Conservation (phyloP, 2,888 invertebrate species). For the Augochlorella aurata region DNA sequence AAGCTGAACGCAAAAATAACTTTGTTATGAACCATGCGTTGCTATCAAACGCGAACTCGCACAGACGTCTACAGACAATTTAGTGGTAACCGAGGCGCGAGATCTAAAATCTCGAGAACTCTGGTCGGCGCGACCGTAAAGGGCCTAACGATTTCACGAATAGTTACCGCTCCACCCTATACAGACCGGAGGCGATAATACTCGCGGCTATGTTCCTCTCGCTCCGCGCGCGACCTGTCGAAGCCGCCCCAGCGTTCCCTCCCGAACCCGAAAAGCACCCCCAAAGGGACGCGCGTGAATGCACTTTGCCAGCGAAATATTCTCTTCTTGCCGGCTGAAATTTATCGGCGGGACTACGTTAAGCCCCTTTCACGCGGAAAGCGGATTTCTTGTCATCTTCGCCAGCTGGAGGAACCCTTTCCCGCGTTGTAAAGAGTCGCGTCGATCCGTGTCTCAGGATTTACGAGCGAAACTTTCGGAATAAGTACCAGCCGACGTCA, state of each 20-base stretch:
- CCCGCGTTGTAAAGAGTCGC: slow-evolving; percentile 31
- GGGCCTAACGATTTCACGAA: slow-evolving; percentile 22
- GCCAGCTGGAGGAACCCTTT: slow-evolving; percentile 34
- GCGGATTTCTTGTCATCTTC: slow-evolving; percentile 65
- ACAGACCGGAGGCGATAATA: slow-evolving; percentile 12
- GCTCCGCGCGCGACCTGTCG: slow-evolving; percentile 34
- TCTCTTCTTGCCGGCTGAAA: slow-evolving; percentile 61
- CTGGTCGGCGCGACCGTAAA: not conserved
- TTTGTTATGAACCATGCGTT: no score
- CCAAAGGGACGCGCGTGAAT: slow-evolving; percentile 69
- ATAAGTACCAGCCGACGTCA: slow-evolving; percentile 25
- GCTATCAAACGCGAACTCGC: not conserved
- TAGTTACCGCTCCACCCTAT: slow-evolving; percentile 24
- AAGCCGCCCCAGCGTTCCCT: slow-evolving; percentile 31
- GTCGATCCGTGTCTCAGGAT: slow-evolving; percentile 53
- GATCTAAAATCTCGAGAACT: not conserved
- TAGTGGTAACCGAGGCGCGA: not conserved
- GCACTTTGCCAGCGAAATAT: slow-evolving; percentile 71
- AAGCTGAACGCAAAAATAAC: no score
- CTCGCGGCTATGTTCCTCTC: slow-evolving; percentile 30
- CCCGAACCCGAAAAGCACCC: slow-evolving; percentile 40
- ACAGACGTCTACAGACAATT: not conserved
- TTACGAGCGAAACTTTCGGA: slow-evolving; percentile 42
- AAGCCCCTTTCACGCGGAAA: slow-evolving; percentile 64
- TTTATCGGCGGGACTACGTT: slow-evolving; percentile 67